Evolutionary conservation across 2,888 invertebrate genomes (phyloP), one percentile per base, ranked within the genome.

Genomic region (Synergus itoensis): DNA sequence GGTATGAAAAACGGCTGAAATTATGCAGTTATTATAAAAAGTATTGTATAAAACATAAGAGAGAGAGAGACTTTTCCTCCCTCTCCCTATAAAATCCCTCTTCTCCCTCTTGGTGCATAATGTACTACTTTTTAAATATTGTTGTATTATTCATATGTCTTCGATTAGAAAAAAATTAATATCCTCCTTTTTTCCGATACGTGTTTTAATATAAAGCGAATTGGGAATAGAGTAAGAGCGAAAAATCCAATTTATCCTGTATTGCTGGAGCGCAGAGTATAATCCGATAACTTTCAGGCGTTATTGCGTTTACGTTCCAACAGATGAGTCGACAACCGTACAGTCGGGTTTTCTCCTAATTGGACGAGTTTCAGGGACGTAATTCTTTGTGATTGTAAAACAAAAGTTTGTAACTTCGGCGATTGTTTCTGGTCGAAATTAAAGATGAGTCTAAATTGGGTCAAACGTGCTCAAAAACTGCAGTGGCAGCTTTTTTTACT

Each of bases 201-300:
- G 53, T 53, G 53, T 53, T 53, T n/a, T 53, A 53, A 53, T 53
- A 53, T 53, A 53, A 53, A 53, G 53, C 53, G n/a, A 53, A 53
- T 53, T 48, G 16, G 48, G 48, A 48, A 16, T 48, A n/a, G 16
- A 48, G 48, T 48, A 48, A 48, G 48, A n/a, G 48, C 16, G 48
- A 48, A 48, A 48, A 48, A 48, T 48, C 48, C 48, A 48, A 48
- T 48, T 48, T 48, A 48, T 48, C 16, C 48, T 48, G 48, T 48
- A 48, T 48, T 16, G 48, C 16, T 16, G 48, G 48, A 48, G 48
- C 16, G 48, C 48, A 7, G 48, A n/a, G 7, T 48, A 48, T 48
- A 48, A 48, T 48, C 48, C 48, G 48, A 48, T 48, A 48, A 48
- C 48, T 48, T 48, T 48, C 48, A 7, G 48, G 48, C n/a, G 48